These are phyloP conservation scores for Callaeas wilsoni DNA, from an alignment of 2,113 vertebrate species.

Conservation along the genomic window DNA sequence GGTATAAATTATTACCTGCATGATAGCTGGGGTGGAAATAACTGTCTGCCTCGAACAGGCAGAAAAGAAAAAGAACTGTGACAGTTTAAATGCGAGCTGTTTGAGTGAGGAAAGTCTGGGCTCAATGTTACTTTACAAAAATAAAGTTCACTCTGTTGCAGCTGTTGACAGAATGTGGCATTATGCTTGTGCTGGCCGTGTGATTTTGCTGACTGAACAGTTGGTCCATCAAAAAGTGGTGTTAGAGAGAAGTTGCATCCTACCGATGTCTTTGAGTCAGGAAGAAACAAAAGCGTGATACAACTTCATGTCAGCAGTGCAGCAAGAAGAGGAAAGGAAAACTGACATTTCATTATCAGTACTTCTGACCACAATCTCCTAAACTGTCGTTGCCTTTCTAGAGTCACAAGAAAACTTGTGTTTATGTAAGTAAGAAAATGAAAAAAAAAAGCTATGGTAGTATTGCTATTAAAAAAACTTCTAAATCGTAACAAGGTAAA, in stretches of 20 bases:
- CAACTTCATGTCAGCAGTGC: not conserved
- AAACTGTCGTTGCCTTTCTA: not conserved
- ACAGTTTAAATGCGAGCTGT: not conserved
- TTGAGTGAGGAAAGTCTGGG: not conserved
- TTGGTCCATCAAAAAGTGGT: not conserved
- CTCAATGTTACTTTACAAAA: not conserved
- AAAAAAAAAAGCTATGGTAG: not conserved
- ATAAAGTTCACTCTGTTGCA: not conserved
- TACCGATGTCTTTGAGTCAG: not conserved
- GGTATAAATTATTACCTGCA: not conserved
- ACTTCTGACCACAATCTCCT: not conserved
- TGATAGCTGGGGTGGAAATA: not conserved
- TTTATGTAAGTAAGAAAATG: not conserved
- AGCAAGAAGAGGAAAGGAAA: not conserved
- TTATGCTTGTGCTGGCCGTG: not conserved
- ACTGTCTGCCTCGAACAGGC: not conserved
- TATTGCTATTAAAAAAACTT: not conserved
- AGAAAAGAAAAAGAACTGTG: not conserved
- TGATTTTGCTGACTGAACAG: not conserved
- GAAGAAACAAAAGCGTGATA: not conserved
- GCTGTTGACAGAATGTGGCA: not conserved
- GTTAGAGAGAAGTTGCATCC: not conserved
- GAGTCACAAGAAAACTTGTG: not conserved
- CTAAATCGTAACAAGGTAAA: not conserved
- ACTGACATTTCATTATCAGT: not conserved